Conservation (phyloP, 2,113 vertebrate species). For the Felis chaus region DNA sequence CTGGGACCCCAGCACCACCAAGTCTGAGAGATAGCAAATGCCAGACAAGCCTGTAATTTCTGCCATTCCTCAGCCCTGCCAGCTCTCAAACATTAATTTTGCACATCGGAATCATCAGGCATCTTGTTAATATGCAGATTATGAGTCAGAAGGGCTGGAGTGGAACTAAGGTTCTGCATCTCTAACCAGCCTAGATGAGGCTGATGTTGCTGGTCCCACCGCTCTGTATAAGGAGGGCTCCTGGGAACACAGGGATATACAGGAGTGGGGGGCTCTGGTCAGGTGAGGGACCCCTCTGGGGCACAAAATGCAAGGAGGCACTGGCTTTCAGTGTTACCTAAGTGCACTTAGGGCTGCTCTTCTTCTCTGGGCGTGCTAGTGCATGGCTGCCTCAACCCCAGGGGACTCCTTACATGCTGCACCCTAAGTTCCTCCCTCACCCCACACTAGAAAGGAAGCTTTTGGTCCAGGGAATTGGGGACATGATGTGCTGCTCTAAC, state of each 20-base stretch:
- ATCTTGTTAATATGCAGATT: neutral
- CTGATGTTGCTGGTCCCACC: neutral
- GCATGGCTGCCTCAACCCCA: fast-evolving
- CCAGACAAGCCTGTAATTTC: neutral
- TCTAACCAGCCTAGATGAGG: neutral
- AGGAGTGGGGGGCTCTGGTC: neutral
- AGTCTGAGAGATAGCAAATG: neutral
- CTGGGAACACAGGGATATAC: neutral
- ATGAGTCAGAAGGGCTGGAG: neutral
- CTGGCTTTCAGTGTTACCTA: neutral
- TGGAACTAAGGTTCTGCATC: neutral
- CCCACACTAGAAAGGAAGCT: neutral
- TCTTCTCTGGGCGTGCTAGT: neutral
- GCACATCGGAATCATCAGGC: neutral
- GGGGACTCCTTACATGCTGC: neutral
- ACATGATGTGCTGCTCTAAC: neutral
- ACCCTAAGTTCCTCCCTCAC: neutral
- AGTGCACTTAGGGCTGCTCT: neutral
- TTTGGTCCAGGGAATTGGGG: neutral
- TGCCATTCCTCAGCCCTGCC: neutral
- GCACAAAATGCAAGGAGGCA: fast-evolving
- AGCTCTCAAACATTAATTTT: neutral
- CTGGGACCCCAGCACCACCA: neutral
- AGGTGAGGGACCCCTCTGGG: neutral
- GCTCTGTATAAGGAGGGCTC: neutral